These are phyloP conservation scores for Pseudochromis fuscus DNA, from an alignment of 2,797 vertebrate genomes.

Conservation along the genomic window DNA sequence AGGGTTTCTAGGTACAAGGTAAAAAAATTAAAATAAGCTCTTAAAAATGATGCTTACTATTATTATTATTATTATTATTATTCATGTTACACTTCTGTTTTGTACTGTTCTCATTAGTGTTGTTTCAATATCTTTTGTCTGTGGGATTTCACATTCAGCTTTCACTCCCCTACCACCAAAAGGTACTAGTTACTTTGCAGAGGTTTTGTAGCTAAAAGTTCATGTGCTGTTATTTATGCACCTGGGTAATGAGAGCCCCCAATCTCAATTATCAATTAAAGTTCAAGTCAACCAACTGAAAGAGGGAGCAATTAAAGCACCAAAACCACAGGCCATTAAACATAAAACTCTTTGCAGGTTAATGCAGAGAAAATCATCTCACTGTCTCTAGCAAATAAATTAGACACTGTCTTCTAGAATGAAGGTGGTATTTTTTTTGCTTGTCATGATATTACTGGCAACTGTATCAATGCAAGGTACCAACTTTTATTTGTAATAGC, in stretches of 20 bases:
- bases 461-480: background rate
- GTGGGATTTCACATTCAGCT: background rate
- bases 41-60: too few species aligned
- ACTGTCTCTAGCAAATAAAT: conserved; percentile 6
- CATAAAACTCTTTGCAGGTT: conserved; percentile 35
- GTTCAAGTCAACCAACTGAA: conserved; percentile 42
- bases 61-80: too few species aligned
- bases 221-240: conserved; percentile 25
- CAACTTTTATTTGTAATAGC: too few species aligned
- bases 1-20: background rate
- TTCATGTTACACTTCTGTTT: too few species aligned
- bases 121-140: too few species aligned
- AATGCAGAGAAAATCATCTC: conserved; percentile 21
- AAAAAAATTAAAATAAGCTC: background rate
- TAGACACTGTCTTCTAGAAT: conserved; percentile 10
- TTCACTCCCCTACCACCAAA: background rate
- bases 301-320: conserved; percentile 43
- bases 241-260: conserved; percentile 30
- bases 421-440: conserved; percentile 7
- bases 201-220: conserved; percentile 18
- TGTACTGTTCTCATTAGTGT: too few species aligned
- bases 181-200: conserved; percentile 12
- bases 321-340: conserved; percentile 41
- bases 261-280: conserved; percentile 59
- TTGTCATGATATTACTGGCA: conserved; percentile 6